Base-by-base conservation (phyloP, 2,797 vertebrate species). In the Sebastes flavidus region DNA sequence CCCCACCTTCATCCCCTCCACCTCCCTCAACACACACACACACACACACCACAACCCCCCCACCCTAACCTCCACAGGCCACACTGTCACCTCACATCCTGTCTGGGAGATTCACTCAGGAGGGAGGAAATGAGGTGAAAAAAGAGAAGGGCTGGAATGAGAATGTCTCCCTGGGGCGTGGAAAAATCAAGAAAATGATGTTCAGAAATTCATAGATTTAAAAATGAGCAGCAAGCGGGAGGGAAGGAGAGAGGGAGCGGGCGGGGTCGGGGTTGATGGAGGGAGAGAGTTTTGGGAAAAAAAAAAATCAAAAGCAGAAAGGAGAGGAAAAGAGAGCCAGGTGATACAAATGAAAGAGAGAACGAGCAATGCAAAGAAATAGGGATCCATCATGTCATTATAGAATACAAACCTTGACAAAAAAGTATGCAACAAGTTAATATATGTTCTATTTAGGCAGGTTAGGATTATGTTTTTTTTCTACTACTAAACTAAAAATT, bases 131-230 rank as follows among this genome's bases (percentile, higher is more conserved):
- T 92, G 87, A 93, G 90, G 90, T 92, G 91, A 93, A 89, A 92
- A 94, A 92, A 93, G 88, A 89, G 90, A 91, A 87, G 77, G 84
- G 78, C 85, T 92, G 88, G 86, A 95, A 95, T 94, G 93, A 94
- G 90, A 95, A 94, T 91, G 88, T 89, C 70, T 91, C 94, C 95
- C 95, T 85, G 87, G 85, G 95, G 94, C 90, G 87, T 86, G 84
- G 75, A 92, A 92, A 95, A 95, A 93, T 93, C 89, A 91, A 94
- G 93, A 93, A 96, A 96, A 96, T 93, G 88, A 95, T 94, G 91
- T 95, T 95, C 91, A 93, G 92, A 96, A 95, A 95, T 95, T 95
- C 95, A 95, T 95, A 95, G 94, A 95, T 95, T 96, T 95, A 86
- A 94, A 95, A 96, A 95, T 94, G 94, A 95, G 94, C 93, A 93